Conservation (phyloP, 2,888 invertebrate species). For the Eupeodes latifasciatus region DNA sequence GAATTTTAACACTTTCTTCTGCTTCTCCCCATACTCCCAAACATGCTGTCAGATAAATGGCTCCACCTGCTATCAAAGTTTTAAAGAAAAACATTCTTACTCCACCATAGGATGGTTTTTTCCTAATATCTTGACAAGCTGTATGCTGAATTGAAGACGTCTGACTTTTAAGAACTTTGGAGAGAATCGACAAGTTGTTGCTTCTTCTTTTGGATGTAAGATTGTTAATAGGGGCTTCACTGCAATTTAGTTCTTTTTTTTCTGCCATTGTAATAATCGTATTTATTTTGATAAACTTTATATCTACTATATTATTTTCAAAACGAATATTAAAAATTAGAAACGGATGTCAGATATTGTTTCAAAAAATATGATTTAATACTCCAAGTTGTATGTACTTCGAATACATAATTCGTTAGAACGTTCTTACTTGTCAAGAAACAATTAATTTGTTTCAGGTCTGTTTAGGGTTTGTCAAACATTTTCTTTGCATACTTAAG, state of each 20-base stretch:
- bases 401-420: too few relatives aligned
- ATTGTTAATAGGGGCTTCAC: slow-evolving; percentile 8
- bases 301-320: neutral
- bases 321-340: neutral
- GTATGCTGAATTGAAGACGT: slow-evolving; percentile 43
- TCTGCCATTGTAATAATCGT: slow-evolving; percentile 42
- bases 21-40: slow-evolving; percentile 62
- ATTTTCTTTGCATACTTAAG: too few relatives aligned
- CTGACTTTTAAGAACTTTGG: slow-evolving; percentile 45
- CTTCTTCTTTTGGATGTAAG: neutral
- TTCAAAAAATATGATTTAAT: neutral
- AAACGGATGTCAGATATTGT: neutral
- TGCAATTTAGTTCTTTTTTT: slow-evolving; percentile 52
- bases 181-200: slow-evolving; percentile 19
- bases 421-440: too few relatives aligned
- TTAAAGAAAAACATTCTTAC: slow-evolving; percentile 43
- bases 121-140: slow-evolving; percentile 6
- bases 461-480: too few relatives aligned
- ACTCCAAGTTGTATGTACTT: too few relatives aligned
- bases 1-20: slow-evolving; percentile 36
- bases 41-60: slow-evolving; percentile 35
- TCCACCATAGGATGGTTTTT: slow-evolving; percentile 18
- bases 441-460: too few relatives aligned
- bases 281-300: neutral
- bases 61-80: slow-evolving; percentile 42